Percentiles rank a stretch among this genome's conserved stretches.
phyloP scores from a whole-genome alignment of 2,797 vertebrate species.

The Hippocampus kuda region DNA sequence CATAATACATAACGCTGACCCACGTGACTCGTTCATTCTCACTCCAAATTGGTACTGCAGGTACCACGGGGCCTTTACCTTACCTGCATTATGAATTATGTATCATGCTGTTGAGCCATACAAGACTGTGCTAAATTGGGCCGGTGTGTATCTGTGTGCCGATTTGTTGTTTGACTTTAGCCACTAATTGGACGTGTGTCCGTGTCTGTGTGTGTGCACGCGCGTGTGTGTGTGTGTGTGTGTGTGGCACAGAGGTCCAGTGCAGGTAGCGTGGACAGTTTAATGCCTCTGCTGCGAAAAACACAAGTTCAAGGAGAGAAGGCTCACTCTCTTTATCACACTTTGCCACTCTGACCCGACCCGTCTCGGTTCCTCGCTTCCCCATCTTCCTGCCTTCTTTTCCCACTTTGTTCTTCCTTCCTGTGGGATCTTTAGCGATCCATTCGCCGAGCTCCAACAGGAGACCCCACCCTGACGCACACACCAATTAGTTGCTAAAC shows the following conservation, averaged over 20 bases:
- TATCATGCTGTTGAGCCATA: slow-evolving; percentile 20
- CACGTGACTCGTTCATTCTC: slow-evolving; percentile 1
- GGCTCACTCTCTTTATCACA: slow-evolving; percentile 43
- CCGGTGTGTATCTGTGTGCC: slow-evolving; percentile 20
- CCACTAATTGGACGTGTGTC: slow-evolving; percentile 44
- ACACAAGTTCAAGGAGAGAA: slow-evolving; percentile 53
- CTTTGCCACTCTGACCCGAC: slow-evolving; percentile 20
- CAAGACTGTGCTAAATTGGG: slow-evolving; percentile 36
- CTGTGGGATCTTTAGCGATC: slow-evolving; percentile 55
- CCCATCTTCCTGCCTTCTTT: slow-evolving; percentile 15
- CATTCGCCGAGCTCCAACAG: slow-evolving; percentile 56
- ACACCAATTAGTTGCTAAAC: slow-evolving; percentile 56
- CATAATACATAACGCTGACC: background rate
- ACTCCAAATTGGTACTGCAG: slow-evolving; percentile 6
- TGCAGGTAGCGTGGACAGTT: slow-evolving; percentile 41
- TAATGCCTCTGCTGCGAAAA: slow-evolving; percentile 57
- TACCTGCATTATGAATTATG: slow-evolving; percentile 36
- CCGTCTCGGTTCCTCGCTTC: slow-evolving; percentile 18
- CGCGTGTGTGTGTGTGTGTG: background rate
- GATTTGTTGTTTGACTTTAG: slow-evolving; percentile 31
- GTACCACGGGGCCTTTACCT: slow-evolving; percentile 13
- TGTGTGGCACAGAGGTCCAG: slow-evolving; percentile 25
- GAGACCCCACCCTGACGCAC: slow-evolving; percentile 44
- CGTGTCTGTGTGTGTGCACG: slow-evolving; percentile 18
- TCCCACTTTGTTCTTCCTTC: slow-evolving; percentile 37